Evolutionary conservation across 1,140 invertebrate genomes (phyloP), one percentile per base, ranked within the genome.

Genomic region (Dinoponera quadriceps): DNA sequence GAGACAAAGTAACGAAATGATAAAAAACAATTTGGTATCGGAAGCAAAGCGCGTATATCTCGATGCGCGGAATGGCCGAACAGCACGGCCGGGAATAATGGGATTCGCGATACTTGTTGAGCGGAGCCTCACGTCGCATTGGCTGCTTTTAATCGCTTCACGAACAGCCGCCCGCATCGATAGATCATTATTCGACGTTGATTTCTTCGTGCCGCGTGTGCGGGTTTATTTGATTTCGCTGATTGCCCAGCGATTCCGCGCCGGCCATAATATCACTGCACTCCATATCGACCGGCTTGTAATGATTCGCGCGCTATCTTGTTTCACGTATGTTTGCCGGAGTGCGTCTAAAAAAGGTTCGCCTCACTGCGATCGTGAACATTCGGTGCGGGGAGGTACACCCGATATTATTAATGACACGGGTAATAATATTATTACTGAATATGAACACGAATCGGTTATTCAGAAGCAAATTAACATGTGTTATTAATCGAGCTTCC

Each of bases 221-320:
- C 65, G 65, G 65, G 65, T 80, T 80, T 80, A 80, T 80, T 80
- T 80, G 75, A 80, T 80, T 80, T 71, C 65, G 65, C n/a, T 80
- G 75, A 80, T 80, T 80, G 75, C 20, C n/a, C 49, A 49, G 63
- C 68, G 74, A 78, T 68, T 78, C 29, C 49, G 22, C 38, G 63
- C 49, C 33, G 38, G 25, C 18, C 49, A 65, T 71, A 80, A 80
- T 25, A 69, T 80, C 63, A 14, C 75, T 68, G 49, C 51, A 57
- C 75, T 71, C 63, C 49, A 80, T 57, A 69, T 69, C 63, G 51
- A 22, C 65, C 18, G 44, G 55, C 66, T 33, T 80, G 69, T 78
- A 78, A 78, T 71, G 54, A 80, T 48, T 80, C 51, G 75, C 65
- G 75, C 25, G 22, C 51, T 59, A 71, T 54, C 65, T 80, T 71